These are phyloP conservation scores for Vimba vimba DNA, from an alignment of 2,113 vertebrate genomes.

Conservation along the genomic window DNA sequence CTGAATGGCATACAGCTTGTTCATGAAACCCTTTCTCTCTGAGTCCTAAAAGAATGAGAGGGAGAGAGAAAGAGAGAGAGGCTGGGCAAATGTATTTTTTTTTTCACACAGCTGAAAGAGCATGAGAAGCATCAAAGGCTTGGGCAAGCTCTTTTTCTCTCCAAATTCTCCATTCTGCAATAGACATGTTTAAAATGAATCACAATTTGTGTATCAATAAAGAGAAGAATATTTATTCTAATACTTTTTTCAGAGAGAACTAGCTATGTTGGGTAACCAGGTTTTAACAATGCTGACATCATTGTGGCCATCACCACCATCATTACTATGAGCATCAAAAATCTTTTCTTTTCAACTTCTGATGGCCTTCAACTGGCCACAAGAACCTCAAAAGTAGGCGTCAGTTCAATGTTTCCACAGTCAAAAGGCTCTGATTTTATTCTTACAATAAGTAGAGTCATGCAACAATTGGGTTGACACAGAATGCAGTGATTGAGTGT, in stretches of 20 bases:
- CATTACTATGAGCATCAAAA: slow-evolving; percentile 67
- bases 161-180: slow-evolving; percentile 68
- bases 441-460: slow-evolving; percentile 61
- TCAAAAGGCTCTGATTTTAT: neutral
- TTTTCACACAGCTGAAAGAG: slow-evolving; percentile 67
- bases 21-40: slow-evolving; percentile 97
- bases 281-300: slow-evolving; percentile 65
- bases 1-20: slow-evolving; percentile 98
- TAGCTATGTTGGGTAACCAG: slow-evolving; percentile 65
- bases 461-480: slow-evolving; percentile 69
- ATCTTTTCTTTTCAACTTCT: slow-evolving; percentile 66
- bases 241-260: slow-evolving; percentile 63
- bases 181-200: slow-evolving; percentile 75
- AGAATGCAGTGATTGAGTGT: slow-evolving; percentile 47
- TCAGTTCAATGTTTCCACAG: slow-evolving; percentile 17
- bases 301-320: slow-evolving; percentile 61
- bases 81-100: slow-evolving; percentile 68
- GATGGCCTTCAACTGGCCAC: slow-evolving; percentile 61
- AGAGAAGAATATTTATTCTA: slow-evolving; percentile 9
- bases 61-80: slow-evolving; percentile 61
- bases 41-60: slow-evolving; percentile 80
- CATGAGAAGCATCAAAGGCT: slow-evolving; percentile 72
- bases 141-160: slow-evolving; percentile 70
- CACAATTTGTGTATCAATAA: slow-evolving; percentile 67
- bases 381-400: slow-evolving; percentile 4